Evolutionary conservation across 2,797 vertebrate genomes (phyloP).

Genomic region (Anguilla pacifica): DNA sequence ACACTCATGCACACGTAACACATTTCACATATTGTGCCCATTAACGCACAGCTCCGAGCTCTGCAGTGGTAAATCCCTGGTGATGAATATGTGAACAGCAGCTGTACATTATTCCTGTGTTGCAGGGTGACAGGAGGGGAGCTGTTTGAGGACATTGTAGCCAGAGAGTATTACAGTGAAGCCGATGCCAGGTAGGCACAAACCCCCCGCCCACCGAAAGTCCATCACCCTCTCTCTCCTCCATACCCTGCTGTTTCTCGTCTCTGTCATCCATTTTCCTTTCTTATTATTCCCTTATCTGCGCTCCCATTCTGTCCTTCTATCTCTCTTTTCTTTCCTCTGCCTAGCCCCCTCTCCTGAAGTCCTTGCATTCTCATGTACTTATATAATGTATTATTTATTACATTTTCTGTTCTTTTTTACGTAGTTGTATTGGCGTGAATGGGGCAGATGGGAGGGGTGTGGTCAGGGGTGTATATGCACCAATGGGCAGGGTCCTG

Average conservation of each 20-base stretch:
- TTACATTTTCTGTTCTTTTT: background rate
- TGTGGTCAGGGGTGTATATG: background rate
- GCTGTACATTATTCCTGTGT: background rate
- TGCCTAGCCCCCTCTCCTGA: background rate
- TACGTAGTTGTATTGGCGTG: background rate
- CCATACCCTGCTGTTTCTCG: background rate
- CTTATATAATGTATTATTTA: background rate
- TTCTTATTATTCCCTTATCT: background rate
- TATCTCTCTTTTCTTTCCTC: background rate
- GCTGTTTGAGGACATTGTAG: slow-evolving; percentile 96
- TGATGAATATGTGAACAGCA: background rate
- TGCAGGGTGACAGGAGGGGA: slow-evolving; percentile 93
- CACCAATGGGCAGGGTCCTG: background rate
- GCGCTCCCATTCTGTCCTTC: background rate
- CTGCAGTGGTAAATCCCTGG: background rate
- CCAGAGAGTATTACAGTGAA: slow-evolving; percentile 97
- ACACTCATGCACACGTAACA: background rate
- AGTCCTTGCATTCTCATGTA: background rate
- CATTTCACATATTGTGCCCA: background rate
- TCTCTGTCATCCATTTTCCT: background rate
- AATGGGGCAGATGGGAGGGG: background rate
- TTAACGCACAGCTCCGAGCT: background rate
- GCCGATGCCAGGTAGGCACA: slow-evolving; percentile 89
- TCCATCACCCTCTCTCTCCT: background rate
- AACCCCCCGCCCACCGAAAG: too few relatives aligned